Evolutionary conservation across 2,888 invertebrate genomes (phyloP), one percentile per base, ranked within the genome.

Genomic region (Sericinus montela): DNA sequence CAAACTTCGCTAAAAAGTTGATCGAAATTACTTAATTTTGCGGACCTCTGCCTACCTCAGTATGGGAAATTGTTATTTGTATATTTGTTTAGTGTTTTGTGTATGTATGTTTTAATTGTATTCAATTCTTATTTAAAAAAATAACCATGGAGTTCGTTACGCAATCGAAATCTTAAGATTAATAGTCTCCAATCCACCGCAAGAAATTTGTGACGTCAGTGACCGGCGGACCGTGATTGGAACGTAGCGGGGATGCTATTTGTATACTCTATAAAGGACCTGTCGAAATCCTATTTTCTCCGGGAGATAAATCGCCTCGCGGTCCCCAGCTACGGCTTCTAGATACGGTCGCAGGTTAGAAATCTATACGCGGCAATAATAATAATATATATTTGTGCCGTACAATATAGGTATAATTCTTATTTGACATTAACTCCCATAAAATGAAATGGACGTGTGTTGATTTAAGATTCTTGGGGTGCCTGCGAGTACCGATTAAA

Each of bases 231-330:
- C 48, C 43, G 46, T 37, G 50, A 41, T 41, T 41, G 45, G 50
- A 44, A 45, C 36, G 41, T 36, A 37, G 41, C 43, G 40, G 44
- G 28, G 41, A 52, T 54, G 56, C 56, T 55, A 55, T 53, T 60
- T 60, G 54, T 56, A 54, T 53, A 53, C 55, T 54, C 54, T 57
- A 55, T 59, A 57, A 57, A 58, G 56, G 55, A 57, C 51, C 57
- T 61, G 60, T 58, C 59, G 44, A 36, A 52, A 45, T 52, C 51
- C 57, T 55, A 55, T 58, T 59, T 59, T 57, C 51, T 56, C 45
- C 29, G 45, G 38, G 54, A 62, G 58, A 60, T 62, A 59, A 63
- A 63, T 62, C 54, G 55, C 55, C 53, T 44, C 48, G 51, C 48
- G 53, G 50, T 44, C 42, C n/a, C n/a, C 41, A 29, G 41, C 35